A percentile compares a stretch with the other conserved stretches of the same genome.
phyloP scores from a whole-genome alignment of 2,888 invertebrate species.

The Cephus rjabovi region DNA sequence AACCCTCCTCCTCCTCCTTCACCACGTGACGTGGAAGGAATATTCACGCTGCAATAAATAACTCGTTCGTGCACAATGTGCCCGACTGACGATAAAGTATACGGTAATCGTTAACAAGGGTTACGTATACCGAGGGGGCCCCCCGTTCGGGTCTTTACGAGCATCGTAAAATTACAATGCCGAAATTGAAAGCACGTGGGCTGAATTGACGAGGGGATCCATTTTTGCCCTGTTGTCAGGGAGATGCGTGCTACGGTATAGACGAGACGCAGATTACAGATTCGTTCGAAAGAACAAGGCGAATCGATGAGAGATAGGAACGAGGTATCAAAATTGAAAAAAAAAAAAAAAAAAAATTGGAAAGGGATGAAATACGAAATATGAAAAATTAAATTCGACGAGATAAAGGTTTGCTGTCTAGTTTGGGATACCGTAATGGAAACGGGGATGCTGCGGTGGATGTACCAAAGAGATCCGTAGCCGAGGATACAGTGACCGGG shows the following conservation, averaged over 20 bases:
- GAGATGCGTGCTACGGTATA: background rate
- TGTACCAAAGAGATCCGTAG: background rate
- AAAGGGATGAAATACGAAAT: background rate
- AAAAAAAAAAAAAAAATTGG: background rate
- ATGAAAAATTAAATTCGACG: background rate
- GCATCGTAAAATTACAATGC: conserved; percentile 3
- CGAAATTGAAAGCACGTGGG: conserved; percentile 8
- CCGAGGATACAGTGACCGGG: conserved; percentile 13
- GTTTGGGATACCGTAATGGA: background rate
- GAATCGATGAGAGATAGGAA: background rate
- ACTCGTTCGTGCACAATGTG: conserved; percentile 22
- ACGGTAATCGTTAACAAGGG: conserved; percentile 30
- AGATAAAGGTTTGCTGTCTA: background rate
- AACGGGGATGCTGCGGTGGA: background rate
- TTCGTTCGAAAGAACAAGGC: background rate
- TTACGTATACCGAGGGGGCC: background rate
- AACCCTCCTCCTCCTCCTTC: background rate
- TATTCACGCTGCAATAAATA: conserved; percentile 29
- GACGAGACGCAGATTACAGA: background rate
- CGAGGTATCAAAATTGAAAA: background rate
- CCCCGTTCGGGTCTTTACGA: conserved; percentile 3
- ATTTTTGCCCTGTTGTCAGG: background rate
- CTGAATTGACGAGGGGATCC: background rate
- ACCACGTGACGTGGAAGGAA: background rate
- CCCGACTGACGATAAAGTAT: conserved; percentile 21